Evolutionary conservation across 37 sponge, comb jelly and placozoan genomes (phyloP).

Genomic region (Ianthella basta): DNA sequence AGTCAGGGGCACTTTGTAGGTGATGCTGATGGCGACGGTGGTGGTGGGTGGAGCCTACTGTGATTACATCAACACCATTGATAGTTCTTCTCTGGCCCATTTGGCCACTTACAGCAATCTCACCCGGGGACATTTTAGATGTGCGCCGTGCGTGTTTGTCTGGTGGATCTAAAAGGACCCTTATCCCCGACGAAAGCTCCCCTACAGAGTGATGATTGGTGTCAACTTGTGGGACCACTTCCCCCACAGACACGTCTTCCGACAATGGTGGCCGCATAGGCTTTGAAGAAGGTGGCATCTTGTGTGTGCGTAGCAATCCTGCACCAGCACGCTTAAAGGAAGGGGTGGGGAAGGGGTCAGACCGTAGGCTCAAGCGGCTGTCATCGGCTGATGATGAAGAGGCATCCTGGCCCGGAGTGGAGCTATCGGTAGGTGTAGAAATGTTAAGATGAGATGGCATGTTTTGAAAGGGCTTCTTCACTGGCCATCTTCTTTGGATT

Average conservation of each 20-base stretch:
- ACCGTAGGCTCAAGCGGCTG: too few species aligned
- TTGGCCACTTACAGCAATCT: background rate
- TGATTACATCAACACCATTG: conserved; percentile 17
- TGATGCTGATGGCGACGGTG: background rate
- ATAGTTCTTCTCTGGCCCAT: background rate
- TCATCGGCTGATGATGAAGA: background rate
- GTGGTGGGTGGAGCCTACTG: background rate
- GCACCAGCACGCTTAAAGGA: too few species aligned
- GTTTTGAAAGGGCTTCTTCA: conserved; percentile 35
- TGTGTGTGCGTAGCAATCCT: too few species aligned
- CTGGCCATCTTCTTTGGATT: background rate
- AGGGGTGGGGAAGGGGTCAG: too few species aligned
- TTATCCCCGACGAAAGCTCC: background rate
- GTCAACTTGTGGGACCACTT: background rate
- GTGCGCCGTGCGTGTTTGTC: background rate
- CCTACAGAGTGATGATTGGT: background rate
- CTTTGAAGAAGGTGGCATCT: too few species aligned
- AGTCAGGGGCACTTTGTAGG: too few species aligned
- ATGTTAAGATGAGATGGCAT: conserved; percentile 31
- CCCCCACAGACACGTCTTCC: too few species aligned
- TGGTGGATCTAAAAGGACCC: conserved; percentile 1
- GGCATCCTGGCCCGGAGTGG: conserved; percentile 11
- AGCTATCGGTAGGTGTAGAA: conserved; percentile 32
- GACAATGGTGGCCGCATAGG: too few species aligned
- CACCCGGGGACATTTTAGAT: background rate